Base-by-base conservation (phyloP, 1,140 invertebrate species). In the Platyura marginata region DNA sequence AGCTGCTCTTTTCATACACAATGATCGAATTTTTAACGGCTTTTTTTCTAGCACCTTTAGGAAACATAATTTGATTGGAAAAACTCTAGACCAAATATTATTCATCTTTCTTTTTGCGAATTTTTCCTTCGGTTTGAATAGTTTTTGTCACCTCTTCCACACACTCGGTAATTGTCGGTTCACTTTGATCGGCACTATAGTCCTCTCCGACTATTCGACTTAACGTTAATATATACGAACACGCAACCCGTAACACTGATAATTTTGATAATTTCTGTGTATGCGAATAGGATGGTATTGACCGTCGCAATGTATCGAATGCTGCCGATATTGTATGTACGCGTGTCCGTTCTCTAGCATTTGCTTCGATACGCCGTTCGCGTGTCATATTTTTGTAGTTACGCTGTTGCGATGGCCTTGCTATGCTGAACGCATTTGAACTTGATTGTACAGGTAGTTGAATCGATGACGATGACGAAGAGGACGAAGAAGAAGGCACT, bases 371-470 rank as follows among this genome's bases (percentile, higher is more conserved):
- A 22, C 89, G 65, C 46, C 89, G 68, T 53, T 92, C 88, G 20
- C 86, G 65, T 0, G 87, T 93, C 88, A 93, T 92, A 55, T 91
- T 93, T 56, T 94, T 93, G 60, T 93, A 92, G 57, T 92, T 92
- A 46, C 88, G 75, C 50, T 87, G 81, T 40, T 84, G 74, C 21
- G 70, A 62, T 9, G 67, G 66, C 32, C 37, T 19, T 22, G 38
- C 18, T n/a, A n/a, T n/a, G n/a, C n/a, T n/a, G n/a, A n/a, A n/a
- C 41, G n/a, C 41, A 44, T 21, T 48, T 15, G 18, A 22, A 11
- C 46, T 41, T 44, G 10, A 39, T 35, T 10, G 23, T 25, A 36
- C 43, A 43, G 41, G 25, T 44, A 34, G 13, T 46, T 36, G 18
- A n/a, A 20, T 35, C n/a, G 18, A 21, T 10, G 8, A 3, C 8